A percentile compares a stretch with the other conserved stretches of the same genome.
Conservation (phyloP, 2,888 invertebrate species). For the Lamellibrachia columna region DNA sequence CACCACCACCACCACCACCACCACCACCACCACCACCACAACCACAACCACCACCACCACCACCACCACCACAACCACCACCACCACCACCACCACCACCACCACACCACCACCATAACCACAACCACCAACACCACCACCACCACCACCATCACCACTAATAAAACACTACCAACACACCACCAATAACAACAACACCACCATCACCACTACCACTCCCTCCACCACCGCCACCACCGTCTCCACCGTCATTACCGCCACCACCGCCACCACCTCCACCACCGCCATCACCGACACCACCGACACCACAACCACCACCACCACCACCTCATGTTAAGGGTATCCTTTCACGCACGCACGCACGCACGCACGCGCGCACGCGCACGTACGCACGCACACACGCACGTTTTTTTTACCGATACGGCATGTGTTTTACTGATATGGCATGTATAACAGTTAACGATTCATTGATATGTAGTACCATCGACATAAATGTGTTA, state of each 20-base stretch:
- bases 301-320: not conserved
- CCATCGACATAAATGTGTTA: not conserved
- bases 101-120: not conserved
- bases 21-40: too few species aligned
- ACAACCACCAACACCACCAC: not conserved
- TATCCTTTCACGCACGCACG: not conserved
- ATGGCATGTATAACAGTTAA: too few species aligned
- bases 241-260: not conserved
- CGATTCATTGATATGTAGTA: not conserved
- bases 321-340: not conserved
- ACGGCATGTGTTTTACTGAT: too few species aligned
- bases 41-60: not conserved
- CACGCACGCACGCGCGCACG: not conserved
- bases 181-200: not conserved
- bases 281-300: not conserved
- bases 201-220: conserved; percentile 8
- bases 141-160: not conserved
- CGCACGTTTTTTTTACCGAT: too few species aligned
- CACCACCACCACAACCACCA: too few species aligned
- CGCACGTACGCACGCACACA: not conserved
- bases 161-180: not conserved
- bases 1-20: too few species aligned
- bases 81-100: too few species aligned
- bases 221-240: conserved; percentile 13
- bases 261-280: not conserved